These are phyloP conservation scores for Mareca strepera DNA, from an alignment of 2,797 vertebrate genomes.

Conservation along the genomic window DNA sequence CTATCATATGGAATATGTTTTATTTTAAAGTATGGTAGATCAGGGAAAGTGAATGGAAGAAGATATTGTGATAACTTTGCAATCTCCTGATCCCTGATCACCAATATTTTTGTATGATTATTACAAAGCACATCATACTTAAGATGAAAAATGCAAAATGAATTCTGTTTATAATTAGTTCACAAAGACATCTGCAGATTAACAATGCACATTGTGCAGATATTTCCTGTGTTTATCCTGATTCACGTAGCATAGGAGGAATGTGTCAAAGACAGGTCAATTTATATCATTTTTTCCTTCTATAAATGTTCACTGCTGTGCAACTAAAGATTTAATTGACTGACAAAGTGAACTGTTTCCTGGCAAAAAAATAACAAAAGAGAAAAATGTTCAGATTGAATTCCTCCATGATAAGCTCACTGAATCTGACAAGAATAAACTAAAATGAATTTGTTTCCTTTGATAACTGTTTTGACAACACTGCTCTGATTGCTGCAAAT, in stretches of 20 bases:
- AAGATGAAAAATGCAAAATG: constrained; percentile 32
- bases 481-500: not conserved
- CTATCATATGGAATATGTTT: not conserved
- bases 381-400: not conserved
- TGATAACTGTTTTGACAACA: constrained; percentile 5
- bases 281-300: constrained; percentile 35
- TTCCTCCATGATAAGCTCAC: not conserved
- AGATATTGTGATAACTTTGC: not conserved
- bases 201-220: constrained; percentile 60
- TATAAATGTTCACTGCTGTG: constrained; percentile 10
- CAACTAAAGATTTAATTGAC: constrained; percentile 34
- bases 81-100: not conserved
- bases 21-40: not conserved
- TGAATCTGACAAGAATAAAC: not conserved
- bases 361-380: not conserved
- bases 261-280: constrained; percentile 44
- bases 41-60: not conserved
- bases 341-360: constrained; percentile 38
- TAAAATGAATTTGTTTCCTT: constrained; percentile 1
- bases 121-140: not conserved
- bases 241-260: not conserved
- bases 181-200: constrained; percentile 42
- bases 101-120: not conserved
- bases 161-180: constrained; percentile 33
- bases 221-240: constrained; percentile 64